phyloP scores from a whole-genome alignment of 2,888 invertebrate species.

The Nomada flava region DNA sequence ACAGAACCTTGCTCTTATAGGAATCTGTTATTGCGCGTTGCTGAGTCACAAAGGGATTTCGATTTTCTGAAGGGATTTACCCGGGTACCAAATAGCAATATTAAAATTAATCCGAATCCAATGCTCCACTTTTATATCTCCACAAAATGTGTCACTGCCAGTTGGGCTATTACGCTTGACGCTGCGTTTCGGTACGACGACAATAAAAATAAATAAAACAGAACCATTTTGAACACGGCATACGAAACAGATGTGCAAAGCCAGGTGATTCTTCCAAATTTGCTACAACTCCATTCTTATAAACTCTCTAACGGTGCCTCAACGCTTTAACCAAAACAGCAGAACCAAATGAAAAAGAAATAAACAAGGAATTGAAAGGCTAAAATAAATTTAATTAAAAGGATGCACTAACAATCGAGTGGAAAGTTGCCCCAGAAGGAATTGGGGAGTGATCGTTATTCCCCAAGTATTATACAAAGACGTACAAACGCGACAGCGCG shows the following conservation, averaged over 20 bases:
- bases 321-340: background rate
- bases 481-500: background rate
- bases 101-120: background rate
- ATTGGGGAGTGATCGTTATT: slow-evolving; percentile 31
- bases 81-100: background rate
- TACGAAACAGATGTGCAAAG: no score
- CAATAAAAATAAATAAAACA: no score
- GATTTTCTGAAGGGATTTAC: background rate
- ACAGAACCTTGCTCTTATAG: background rate
- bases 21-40: background rate
- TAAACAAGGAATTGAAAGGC: background rate
- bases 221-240: no score
- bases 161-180: background rate
- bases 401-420: background rate
- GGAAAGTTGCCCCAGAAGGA: slow-evolving; percentile 9
- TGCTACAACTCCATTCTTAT: no score
- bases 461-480: background rate
- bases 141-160: background rate
- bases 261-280: no score
- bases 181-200: background rate
- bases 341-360: background rate
- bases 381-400: no score
- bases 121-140: no score
- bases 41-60: background rate
- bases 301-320: no score